Conservation (phyloP, 2,113 vertebrate species). For the Carettochelys insculpta region DNA sequence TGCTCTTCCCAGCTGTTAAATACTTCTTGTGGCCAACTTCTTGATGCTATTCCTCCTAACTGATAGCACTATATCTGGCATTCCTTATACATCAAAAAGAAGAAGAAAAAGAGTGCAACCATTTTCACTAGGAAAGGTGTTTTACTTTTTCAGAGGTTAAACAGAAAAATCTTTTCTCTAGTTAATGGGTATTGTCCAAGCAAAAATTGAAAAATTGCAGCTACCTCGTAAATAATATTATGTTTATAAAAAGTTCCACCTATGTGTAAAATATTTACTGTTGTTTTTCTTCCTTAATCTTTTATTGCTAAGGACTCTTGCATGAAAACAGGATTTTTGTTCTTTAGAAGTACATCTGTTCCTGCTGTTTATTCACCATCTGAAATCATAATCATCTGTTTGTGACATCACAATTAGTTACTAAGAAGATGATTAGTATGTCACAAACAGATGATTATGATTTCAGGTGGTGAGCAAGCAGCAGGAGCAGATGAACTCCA, state of each 20-base stretch:
- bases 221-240: neutral
- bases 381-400: constrained; percentile 75
- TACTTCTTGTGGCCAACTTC: neutral
- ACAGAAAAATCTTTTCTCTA: neutral
- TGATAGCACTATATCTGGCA: neutral
- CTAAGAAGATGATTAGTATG: constrained; percentile 67
- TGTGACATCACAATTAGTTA: constrained; percentile 71
- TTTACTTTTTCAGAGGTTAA: neutral
- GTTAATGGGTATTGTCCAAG: neutral
- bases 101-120: neutral
- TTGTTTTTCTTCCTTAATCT: constrained; percentile 63
- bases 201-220: neutral
- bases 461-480: constrained; percentile 74
- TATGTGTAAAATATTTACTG: constrained; percentile 26
- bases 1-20: neutral
- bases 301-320: constrained; percentile 61
- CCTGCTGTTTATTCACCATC: constrained; percentile 75
- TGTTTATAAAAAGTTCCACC: constrained; percentile 7
- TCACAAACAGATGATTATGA: constrained; percentile 71
- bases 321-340: constrained; percentile 68
- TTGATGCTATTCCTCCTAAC: neutral
- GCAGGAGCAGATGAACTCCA: constrained; percentile 69
- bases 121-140: neutral
- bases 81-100: neutral
- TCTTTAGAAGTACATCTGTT: constrained; percentile 70